Evolutionary conservation across 2,113 vertebrate genomes (phyloP).

Genomic region (Corythornis vintsioides): DNA sequence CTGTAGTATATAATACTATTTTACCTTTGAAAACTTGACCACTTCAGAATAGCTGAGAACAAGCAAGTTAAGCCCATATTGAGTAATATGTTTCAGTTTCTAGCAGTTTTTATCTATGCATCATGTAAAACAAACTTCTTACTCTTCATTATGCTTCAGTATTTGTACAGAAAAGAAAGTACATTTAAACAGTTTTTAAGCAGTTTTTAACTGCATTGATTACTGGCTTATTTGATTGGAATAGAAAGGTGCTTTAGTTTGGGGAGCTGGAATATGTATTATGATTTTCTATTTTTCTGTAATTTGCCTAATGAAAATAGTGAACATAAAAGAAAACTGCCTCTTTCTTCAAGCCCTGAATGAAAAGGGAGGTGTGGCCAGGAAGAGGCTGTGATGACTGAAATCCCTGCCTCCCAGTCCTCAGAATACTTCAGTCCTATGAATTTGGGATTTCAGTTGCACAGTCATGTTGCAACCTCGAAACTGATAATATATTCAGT

Average conservation of each 20-base stretch:
- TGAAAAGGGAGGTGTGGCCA: background rate
- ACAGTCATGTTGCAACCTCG: background rate
- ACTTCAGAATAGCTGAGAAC: constrained; percentile 12
- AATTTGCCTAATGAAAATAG: background rate
- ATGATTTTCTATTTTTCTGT: background rate
- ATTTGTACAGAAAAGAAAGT: background rate
- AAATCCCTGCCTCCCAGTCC: background rate
- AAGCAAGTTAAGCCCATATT: background rate
- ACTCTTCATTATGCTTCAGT: background rate
- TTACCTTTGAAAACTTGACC: background rate
- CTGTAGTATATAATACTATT: background rate
- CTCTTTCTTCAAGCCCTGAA: background rate
- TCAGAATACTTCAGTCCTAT: background rate
- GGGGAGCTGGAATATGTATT: background rate
- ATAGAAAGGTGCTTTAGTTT: background rate
- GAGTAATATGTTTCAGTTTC: background rate
- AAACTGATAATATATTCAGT: background rate
- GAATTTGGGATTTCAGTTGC: background rate
- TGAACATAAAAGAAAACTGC: background rate
- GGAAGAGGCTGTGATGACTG: background rate
- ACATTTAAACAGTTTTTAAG: background rate
- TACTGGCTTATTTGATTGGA: background rate
- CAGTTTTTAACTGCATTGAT: background rate
- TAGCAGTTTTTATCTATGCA: background rate
- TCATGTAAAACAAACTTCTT: background rate